Percentiles rank a stretch among this genome's conserved stretches.
Conservation (phyloP, 2,888 invertebrate species). For the Sussaba pulchella region DNA sequence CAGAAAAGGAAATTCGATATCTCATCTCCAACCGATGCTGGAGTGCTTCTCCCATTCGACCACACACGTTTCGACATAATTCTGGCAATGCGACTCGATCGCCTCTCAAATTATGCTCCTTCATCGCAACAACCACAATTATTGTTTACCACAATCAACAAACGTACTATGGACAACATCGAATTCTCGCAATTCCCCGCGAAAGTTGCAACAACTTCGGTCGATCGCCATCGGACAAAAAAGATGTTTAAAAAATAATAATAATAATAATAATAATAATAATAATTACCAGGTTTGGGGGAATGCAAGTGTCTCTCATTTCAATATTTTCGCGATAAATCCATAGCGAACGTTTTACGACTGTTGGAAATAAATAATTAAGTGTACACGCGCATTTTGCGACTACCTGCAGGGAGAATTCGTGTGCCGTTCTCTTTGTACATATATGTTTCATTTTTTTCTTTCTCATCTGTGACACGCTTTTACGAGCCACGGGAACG, state of each 20-base stretch:
- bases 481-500: conserved; percentile 76
- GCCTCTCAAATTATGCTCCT: too few species aligned
- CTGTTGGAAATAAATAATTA: conserved; percentile 81
- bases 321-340: conserved; percentile 83
- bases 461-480: conserved; percentile 59
- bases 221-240: neutral
- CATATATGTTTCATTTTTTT: conserved; percentile 24
- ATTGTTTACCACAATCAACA: too few species aligned
- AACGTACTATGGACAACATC: too few species aligned
- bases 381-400: conserved; percentile 59
- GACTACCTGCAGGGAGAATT: conserved; percentile 65
- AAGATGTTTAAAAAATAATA: conserved; percentile 59
- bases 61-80: neutral
- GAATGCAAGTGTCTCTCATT: conserved; percentile 77
- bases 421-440: conserved; percentile 36
- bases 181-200: too few species aligned
- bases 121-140: too few species aligned
- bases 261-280: too few species aligned
- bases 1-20: conserved; percentile 13
- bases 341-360: conserved; percentile 79
- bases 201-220: too few species aligned
- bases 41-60: neutral
- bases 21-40: neutral
- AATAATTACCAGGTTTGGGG: neutral
- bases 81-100: neutral